phyloP scores from a whole-genome alignment of 2,797 vertebrate species.

The Pyrocephalus nanus region DNA sequence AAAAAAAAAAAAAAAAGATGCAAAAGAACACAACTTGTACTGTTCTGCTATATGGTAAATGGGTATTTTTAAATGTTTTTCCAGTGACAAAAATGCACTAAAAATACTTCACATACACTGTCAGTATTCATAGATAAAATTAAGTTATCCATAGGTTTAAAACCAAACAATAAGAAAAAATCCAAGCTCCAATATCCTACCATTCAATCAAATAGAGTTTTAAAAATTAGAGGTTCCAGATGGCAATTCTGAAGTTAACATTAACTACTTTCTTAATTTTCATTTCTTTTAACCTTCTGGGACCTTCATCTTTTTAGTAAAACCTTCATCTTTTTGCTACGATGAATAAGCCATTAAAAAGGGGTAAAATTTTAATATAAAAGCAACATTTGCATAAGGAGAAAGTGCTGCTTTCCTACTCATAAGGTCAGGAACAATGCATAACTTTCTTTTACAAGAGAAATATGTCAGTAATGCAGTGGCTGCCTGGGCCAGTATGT shows the following conservation, averaged over 20 bases:
- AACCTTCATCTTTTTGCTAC: neutral
- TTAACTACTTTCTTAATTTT: neutral
- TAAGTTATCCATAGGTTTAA: neutral
- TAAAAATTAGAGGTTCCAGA: neutral
- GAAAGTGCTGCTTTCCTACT: neutral
- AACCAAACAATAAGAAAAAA: neutral
- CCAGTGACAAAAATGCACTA: slow-evolving; percentile 4
- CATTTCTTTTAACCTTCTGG: neutral
- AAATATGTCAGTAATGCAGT: slow-evolving; percentile 21
- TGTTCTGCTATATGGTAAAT: neutral
- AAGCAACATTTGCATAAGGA: neutral
- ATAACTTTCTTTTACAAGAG: neutral
- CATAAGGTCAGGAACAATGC: neutral
- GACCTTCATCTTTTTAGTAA: too few relatives aligned
- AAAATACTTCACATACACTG: neutral
- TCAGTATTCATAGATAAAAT: neutral
- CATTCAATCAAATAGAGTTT: neutral
- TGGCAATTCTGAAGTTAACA: neutral
- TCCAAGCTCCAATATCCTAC: neutral
- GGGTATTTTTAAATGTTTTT: neutral
- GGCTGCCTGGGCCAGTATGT: neutral
- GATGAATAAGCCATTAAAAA: neutral
- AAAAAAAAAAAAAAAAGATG: neutral
- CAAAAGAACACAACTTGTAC: neutral
- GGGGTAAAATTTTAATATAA: neutral